Percentiles rank a stretch among this genome's conserved stretches.
Conservation (phyloP, 2,113 vertebrate species). For the Canis aureus region DNA sequence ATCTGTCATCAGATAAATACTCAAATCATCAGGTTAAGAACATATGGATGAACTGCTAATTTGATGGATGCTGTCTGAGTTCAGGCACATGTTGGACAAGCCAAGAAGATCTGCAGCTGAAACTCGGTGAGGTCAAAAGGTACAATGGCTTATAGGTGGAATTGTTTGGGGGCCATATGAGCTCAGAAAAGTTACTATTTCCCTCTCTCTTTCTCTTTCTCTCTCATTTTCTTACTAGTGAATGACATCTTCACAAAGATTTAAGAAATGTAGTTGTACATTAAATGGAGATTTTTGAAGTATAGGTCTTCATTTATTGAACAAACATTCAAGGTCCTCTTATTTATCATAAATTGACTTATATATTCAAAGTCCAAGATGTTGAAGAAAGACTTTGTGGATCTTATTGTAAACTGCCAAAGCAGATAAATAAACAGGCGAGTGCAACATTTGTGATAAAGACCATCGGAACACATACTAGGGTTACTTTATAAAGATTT, state of each 20-base stretch:
- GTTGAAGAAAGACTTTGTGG: not conserved
- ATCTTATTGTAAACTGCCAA: not conserved
- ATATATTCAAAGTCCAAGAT: not conserved
- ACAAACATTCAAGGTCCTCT: not conserved
- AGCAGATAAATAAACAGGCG: not conserved
- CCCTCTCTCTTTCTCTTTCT: not conserved
- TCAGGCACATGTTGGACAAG: not conserved
- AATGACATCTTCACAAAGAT: conserved; percentile 10
- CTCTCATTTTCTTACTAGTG: not conserved
- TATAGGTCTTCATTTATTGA: not conserved
- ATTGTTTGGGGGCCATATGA: not conserved
- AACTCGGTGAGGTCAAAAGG: not conserved
- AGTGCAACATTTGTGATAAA: not conserved
- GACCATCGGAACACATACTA: not conserved
- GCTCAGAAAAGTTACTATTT: not conserved
- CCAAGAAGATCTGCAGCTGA: not conserved
- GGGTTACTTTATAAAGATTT: not conserved
- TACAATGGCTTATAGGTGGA: not conserved
- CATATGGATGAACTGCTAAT: not conserved
- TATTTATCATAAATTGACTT: not conserved
- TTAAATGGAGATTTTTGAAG: not conserved
- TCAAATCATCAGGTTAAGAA: not conserved
- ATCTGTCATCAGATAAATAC: not conserved
- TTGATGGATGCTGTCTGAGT: not conserved
- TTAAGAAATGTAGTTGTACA: not conserved